Evolutionary conservation across 2,797 vertebrate species (phyloP).

Genomic region (Coregonus suidteri): DNA sequence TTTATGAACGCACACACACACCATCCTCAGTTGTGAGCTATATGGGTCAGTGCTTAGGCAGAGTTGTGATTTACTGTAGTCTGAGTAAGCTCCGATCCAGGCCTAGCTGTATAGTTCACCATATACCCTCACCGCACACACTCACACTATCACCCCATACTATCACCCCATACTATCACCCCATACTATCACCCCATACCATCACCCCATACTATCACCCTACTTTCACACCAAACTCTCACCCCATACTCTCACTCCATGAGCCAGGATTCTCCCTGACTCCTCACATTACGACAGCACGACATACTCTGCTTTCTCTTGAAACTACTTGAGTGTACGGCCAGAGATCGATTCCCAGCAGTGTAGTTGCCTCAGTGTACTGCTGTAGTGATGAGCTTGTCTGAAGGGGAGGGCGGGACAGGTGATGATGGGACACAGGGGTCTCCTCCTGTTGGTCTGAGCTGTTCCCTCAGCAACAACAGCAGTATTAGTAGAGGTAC

Average conservation of each 20-base stretch:
- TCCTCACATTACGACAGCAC: not conserved
- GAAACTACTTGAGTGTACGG: not conserved
- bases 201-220: not conserved
- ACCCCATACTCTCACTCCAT: not conserved
- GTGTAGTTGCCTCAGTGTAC: not conserved
- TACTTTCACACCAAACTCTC: not conserved
- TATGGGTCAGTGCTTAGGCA: constrained; percentile 69
- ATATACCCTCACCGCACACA: constrained; percentile 33
- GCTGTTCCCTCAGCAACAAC: not conserved
- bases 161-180: constrained; percentile 10
- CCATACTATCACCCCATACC: constrained; percentile 24
- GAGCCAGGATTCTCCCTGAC: too few relatives aligned
- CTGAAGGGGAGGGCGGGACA: not conserved
- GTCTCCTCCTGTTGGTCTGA: not conserved
- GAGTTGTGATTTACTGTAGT: constrained; percentile 30
- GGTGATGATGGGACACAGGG: not conserved
- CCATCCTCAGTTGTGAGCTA: not conserved
- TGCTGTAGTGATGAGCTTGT: not conserved
- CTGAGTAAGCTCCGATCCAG: not conserved
- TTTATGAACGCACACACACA: not conserved
- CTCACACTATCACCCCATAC: constrained; percentile 52
- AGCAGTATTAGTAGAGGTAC: not conserved
- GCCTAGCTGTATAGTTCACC: not conserved
- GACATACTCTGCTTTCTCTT: not conserved
- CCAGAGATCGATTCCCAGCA: not conserved